Evolutionary conservation across 2,888 invertebrate genomes (phyloP), one percentile per base, ranked within the genome.

Genomic region (Podotricha telesiphe): DNA sequence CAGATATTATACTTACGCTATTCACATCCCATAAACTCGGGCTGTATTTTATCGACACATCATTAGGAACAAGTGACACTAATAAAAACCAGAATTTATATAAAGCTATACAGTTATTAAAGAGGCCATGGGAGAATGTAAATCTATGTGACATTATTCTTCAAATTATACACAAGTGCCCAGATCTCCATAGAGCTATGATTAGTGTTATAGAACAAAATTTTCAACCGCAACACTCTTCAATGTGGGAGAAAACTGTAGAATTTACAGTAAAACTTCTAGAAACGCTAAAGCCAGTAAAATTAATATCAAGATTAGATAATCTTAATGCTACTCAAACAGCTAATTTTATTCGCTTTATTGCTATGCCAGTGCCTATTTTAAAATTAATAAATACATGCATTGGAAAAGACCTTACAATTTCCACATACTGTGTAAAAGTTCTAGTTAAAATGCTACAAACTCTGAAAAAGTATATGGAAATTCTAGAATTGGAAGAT

Each of bases 1-100:
- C 96, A 76, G 93, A 95, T 37, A 95, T 98, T 72, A 88, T 98
- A n/a, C 73, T 95, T n/a, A 92, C 94, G 59, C 84, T 98, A 1
- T 95, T 97, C 72, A 96, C 97, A 1, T 96, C 96, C 0, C 94
- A 95, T 75, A 96, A 95, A 82, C 84, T 95, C 79, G 98, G 98
- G 8, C 94, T 98, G 13, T 95, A 96, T 76, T 98, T 97, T 80
- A 93, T 94, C 74, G 96, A 97, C 78, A 94, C 94, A 75, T 89
- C 93, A 3, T 83, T 95, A 37, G 96, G 96, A 40, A 92, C 94
- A 50, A 88, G 94, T n/a, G 94, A 93, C 74, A 86, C 88, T 1
- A 93, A 93, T 74, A 93, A 94, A 76, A 96, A 96, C 83, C 93
- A 93, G 71, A 91, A 95, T 68, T 87, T 95, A 65, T 94, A 93